Evolutionary conservation across 35 echinoderm and acorn worm species (phyloP), one percentile per base, ranked within the genome.

Genomic region (Acanthaster planci): DNA sequence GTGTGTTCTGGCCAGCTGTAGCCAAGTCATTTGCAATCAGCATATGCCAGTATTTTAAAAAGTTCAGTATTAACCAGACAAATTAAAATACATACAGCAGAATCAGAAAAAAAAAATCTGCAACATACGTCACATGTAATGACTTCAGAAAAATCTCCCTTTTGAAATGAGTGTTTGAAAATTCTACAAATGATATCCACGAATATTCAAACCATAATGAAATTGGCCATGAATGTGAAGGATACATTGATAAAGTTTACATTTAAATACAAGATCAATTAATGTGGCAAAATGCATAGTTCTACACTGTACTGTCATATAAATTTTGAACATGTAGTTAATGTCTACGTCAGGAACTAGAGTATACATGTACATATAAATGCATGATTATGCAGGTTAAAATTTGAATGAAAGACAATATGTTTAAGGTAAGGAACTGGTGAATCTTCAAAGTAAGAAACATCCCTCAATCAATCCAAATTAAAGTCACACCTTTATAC

Each of bases 251-350:
- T 36, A 60, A 72, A 26, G 26, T 14, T 72, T 72, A 72, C 30
- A 72, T 34, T 31, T 26, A 72, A 72, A 72, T 72, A 34, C 30
- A 72, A 72, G 8, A 59, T 72, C 5, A 31, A 72, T 16, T 72
- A 72, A 72, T 72, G 7, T 72, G 64, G 64, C 64, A 72, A 72
- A 72, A 72, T 72, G 64, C 64, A 72, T 72, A 72, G 64, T 72
- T 72, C 64, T 72, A 72, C 64, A 72, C 64, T 72, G 64, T 72
- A 72, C 34, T 72, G 64, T 72, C 23, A 26, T 72, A 34, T 72
- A 26, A 72, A 72, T 31, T 72, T 34, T 34, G 34, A 72, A 72
- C 64, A 72, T 29, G 64, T 67, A 72, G 30, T 72, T 72, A 72
- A 26, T 72, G 64, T 72, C 64, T 72, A 72, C 23, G 23, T 72